Percentiles rank a stretch among this genome's conserved stretches.
Evolutionary conservation across 2,113 vertebrate species (phyloP).

Genomic region (Ptyas mucosa): DNA sequence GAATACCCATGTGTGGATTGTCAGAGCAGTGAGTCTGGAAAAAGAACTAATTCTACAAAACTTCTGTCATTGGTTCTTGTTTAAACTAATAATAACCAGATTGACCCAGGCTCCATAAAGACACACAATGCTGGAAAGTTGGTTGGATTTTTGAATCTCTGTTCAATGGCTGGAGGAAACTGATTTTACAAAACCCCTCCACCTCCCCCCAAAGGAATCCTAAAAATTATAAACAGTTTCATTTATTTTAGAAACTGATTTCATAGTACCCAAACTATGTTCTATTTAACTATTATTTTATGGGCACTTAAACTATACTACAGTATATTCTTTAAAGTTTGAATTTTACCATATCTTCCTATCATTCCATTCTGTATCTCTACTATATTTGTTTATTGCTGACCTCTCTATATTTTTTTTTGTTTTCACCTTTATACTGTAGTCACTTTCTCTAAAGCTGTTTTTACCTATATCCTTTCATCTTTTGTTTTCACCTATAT

Average conservation of each 20-base stretch:
- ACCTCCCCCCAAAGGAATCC: background rate
- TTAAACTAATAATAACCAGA: background rate
- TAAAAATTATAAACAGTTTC: background rate
- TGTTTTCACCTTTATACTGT: background rate
- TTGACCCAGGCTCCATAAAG: background rate
- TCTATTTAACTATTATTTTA: background rate
- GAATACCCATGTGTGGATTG: no score
- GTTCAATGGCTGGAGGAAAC: background rate
- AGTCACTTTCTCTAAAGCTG: background rate
- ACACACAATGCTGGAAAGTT: background rate
- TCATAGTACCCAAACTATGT: background rate
- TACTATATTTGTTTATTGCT: background rate
- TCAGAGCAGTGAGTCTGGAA: no score
- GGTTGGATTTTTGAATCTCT: background rate
- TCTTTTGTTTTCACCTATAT: background rate
- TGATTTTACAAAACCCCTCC: background rate
- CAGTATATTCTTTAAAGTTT: background rate
- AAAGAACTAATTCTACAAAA: background rate
- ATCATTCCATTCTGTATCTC: background rate
- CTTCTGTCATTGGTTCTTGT: background rate
- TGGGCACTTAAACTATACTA: background rate
- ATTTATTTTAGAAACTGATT: background rate
- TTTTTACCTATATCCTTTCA: no score
- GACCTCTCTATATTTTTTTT: background rate
- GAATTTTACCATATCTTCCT: background rate